Percentiles rank a stretch among this genome's conserved stretches.
These are phyloP conservation scores for Leptopilina myrica DNA, from an alignment of 2,888 invertebrate species.

Conservation along the genomic window DNA sequence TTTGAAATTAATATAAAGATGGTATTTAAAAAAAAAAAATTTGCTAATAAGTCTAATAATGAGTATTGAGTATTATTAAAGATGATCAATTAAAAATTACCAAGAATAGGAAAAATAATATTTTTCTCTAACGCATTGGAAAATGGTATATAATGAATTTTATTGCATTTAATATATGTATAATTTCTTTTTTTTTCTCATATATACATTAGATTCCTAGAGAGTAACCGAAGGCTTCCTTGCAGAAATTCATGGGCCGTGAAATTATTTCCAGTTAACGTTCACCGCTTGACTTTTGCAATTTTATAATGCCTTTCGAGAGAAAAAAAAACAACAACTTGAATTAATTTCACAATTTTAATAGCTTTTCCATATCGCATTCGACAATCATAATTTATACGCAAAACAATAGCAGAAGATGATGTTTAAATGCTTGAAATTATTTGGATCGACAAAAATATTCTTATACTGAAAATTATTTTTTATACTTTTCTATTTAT, in stretches of 20 bases:
- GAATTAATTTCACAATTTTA: slow-evolving; percentile 7
- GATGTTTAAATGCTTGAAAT: too few species aligned
- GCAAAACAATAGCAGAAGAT: too few species aligned
- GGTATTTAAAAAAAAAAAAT: too few species aligned
- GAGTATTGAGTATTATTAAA: too few species aligned
- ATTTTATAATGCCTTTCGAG: neutral
- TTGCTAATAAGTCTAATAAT: too few species aligned
- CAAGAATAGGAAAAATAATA: neutral
- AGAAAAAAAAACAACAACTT: neutral
- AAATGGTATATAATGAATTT: neutral
- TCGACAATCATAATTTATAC: too few species aligned
- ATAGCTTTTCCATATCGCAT: neutral
- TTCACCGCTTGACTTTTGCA: slow-evolving; percentile 23
- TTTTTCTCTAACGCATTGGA: neutral
- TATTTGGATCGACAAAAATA: too few species aligned
- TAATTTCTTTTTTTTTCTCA: slow-evolving; percentile 39
- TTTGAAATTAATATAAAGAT: too few species aligned
- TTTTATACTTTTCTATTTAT: too few species aligned
- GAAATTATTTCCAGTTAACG: slow-evolving; percentile 51
- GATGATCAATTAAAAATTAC: slow-evolving; percentile 12
- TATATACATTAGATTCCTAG: slow-evolving; percentile 4
- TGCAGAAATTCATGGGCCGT: slow-evolving; percentile 44
- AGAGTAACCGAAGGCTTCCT: slow-evolving; percentile 31
- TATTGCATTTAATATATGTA: slow-evolving; percentile 8
- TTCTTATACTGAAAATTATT: too few species aligned